Percentiles rank a stretch among this genome's conserved stretches.
These are phyloP conservation scores for Myrmecophaga tridactyla DNA, from an alignment of 2,113 vertebrate genomes.

Conservation along the genomic window DNA sequence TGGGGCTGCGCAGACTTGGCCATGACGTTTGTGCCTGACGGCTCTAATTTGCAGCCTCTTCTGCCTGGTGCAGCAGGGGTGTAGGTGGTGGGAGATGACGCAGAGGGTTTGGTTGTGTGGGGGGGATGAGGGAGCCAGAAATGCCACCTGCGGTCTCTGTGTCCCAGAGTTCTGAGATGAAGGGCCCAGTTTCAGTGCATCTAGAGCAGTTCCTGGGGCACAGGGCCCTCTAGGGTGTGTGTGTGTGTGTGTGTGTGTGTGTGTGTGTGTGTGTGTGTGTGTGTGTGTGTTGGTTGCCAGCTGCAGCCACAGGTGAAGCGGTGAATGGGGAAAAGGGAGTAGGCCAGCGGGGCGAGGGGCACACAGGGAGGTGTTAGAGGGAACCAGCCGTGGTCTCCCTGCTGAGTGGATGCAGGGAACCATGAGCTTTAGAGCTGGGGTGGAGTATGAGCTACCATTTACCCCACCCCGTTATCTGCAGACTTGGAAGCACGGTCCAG, in stretches of 20 bases:
- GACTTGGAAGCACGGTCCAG: neutral
- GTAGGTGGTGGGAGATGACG: neutral
- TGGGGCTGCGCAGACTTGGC: neutral
- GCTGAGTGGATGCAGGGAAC: too few relatives aligned
- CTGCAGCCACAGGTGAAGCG: neutral
- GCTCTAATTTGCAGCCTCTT: slow-evolving; percentile 21
- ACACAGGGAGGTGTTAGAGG: neutral
- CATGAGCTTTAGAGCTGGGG: neutral
- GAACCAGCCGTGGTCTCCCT: rapidly evolving
- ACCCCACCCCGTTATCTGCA: too few relatives aligned
- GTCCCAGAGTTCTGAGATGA: neutral
- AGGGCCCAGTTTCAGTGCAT: neutral
- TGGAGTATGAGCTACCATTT: rapidly evolving
- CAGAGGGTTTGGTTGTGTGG: neutral
- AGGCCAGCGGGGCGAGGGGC: neutral
- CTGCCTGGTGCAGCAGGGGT: neutral
- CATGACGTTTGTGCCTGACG: neutral
- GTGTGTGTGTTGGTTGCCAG: neutral
- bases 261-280: neutral
- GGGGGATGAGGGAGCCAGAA: neutral
- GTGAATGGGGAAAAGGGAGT: neutral
- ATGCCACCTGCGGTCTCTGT: neutral
- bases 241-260: neutral
- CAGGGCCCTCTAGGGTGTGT: neutral
- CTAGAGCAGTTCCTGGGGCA: neutral